Conservation (phyloP, 2,888 invertebrate genomes). For the Drosophila nr. medialis region DNA sequence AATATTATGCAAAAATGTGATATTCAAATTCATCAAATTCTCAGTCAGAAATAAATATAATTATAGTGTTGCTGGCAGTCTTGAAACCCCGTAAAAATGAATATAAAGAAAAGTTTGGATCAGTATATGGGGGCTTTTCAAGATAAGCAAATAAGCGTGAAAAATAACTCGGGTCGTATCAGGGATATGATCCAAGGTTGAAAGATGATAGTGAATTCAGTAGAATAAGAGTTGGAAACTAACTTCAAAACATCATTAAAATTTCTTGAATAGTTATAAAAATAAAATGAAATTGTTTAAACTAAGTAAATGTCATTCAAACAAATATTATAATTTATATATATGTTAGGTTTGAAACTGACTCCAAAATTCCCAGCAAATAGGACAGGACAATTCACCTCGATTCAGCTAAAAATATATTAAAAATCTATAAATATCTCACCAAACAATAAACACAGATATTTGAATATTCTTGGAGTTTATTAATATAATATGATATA, state of each 20-base stretch:
- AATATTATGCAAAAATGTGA: background rate
- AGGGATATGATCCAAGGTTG: too few species aligned
- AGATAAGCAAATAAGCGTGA: background rate
- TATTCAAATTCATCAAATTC: background rate
- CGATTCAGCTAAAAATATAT: background rate
- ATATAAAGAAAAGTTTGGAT: background rate
- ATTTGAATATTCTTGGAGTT: background rate
- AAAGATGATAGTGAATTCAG: too few species aligned
- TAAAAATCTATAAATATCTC: background rate
- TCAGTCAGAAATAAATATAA: background rate
- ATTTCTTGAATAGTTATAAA: background rate
- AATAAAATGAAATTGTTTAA: background rate
- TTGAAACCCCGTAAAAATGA: too few species aligned
- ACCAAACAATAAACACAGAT: background rate
- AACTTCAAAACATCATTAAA: background rate
- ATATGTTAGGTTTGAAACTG: background rate
- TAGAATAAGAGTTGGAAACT: background rate
- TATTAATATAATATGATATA: background rate
- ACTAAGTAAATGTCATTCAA: background rate
- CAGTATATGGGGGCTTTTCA: background rate
- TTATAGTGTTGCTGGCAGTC: background rate
- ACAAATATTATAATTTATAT: background rate
- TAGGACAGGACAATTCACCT: background rate
- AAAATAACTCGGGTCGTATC: background rate
- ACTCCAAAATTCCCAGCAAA: background rate